Base-by-base conservation (phyloP, 2,888 invertebrate genomes). In the Onchidella celtica region DNA sequence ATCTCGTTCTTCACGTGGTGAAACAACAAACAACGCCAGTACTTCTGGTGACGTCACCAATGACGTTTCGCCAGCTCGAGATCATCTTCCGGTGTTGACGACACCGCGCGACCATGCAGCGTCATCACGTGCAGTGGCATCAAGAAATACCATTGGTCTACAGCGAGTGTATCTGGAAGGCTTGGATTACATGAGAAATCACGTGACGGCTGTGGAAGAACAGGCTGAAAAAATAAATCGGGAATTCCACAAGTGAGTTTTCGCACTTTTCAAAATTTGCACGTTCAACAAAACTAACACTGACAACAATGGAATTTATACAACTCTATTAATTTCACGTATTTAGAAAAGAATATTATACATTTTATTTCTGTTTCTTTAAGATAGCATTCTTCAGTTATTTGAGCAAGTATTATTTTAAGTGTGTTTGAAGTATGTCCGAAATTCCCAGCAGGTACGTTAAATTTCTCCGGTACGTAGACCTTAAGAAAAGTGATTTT, bases 101-200 rank as follows among this genome's bases (percentile, higher is more conserved):
- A 80, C 66, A 11, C 27, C 65, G 0, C 63, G 75, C 11, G 75
- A 63, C 9, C 2, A 0, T 9, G 21, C 11, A 3, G n/a, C 61
- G n/a, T 55, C 74, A 17, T 47, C 47, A 2, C 40, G 72, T 32
- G n/a, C 65, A 1, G n/a, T 78, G 70, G 57, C 81, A 1, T 32
- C 81, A 29, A 29, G 74, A 9, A 59, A 36, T 34, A 55, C 88
- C 21, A 86, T 86, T 1, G 90, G 90, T 9, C 83, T 89, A 4
- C 90, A 91, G 86, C 83, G 87, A 68, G 91, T 90, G 9, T 92
- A 92, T 83, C 81, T 90, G 82, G 88, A 90, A 29, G 89, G 91
- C 4, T 84, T 92, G 75, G 90, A 92, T 70, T 88, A 90, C 82
- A 87, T 92, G 81, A 81, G 89, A 21, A 83, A 86, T 57, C 87